phyloP scores from a whole-genome alignment of 2,113 vertebrate genomes.

The Petrocephalus zakoni region DNA sequence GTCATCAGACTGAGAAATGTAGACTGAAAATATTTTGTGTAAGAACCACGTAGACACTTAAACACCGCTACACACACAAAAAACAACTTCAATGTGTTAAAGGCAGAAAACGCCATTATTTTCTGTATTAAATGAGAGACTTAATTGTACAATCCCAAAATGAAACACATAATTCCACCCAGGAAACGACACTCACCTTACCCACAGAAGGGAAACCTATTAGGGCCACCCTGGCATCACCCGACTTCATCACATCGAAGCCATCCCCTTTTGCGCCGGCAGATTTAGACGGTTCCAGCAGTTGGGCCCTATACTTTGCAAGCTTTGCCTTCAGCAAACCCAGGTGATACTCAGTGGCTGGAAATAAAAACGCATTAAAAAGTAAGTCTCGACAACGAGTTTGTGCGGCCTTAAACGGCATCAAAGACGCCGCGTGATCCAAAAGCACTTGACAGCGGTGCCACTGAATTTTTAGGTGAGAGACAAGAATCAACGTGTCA shows the following conservation, averaged over 20 bases:
- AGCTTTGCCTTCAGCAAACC: slow-evolving; percentile 95
- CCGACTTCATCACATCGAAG: slow-evolving; percentile 99
- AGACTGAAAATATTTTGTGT: slow-evolving; percentile 64
- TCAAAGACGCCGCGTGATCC: neutral
- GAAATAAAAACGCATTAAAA: slow-evolving; percentile 21
- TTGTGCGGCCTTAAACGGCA: neutral
- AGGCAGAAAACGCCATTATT: neutral
- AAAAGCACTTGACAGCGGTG: neutral
- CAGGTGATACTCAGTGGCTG: slow-evolving; percentile 95
- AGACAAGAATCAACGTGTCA: neutral
- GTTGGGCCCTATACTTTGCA: slow-evolving; percentile 91
- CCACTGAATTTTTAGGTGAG: neutral
- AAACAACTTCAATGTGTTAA: too few relatives aligned
- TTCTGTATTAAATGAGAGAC: neutral
- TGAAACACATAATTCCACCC: neutral
- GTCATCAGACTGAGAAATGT: slow-evolving; percentile 97
- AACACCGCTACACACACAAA: neutral
- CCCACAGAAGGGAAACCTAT: slow-evolving; percentile 97
- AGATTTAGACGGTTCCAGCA: slow-evolving; percentile 89
- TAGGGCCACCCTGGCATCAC: slow-evolving; percentile 91
- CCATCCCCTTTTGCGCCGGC: slow-evolving; percentile 88
- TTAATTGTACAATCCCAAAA: neutral
- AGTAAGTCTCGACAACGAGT: neutral
- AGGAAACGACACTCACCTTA: slow-evolving; percentile 74
- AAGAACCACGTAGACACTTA: neutral